Evolutionary conservation across 2,113 vertebrate species (phyloP), one percentile per base, ranked within the genome.

Genomic region (Marmota flaviventris): DNA sequence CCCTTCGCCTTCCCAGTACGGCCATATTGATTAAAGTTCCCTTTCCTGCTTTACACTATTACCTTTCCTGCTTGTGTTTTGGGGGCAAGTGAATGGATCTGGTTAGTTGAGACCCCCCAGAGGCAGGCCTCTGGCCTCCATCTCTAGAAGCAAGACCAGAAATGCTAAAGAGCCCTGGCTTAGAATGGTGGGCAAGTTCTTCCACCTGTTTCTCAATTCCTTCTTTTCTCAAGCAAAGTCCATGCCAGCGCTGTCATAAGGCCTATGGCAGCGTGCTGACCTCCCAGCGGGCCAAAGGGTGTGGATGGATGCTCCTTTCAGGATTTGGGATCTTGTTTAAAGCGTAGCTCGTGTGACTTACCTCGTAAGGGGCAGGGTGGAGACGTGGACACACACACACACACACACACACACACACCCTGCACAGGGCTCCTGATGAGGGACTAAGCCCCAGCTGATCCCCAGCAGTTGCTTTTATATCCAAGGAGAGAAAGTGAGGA

Each of bases 261-360:
- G 42, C 25, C 14, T 8, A 3, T 1, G n/a, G 8, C 78, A 61
- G 70, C 56, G 37, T 18, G 24, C 1, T 2, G 16, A 20, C 1
- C 2, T 9, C 25, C 9, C 14, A 7, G 45, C 10, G 3, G 7
- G 39, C 17, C 18, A 0, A 17, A 22, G 34, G 3, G 2, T 1
- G 37, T 16, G 2, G 4, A 5, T 4, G 51, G 16, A 18, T 48
- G 56, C 1, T n/a, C 37, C 37, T 73, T 37, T 69, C 0, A 3
- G 18, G n/a, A 14, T 2, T 5, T 14, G 9, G 45, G 48, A 69
- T 70, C 25, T 76, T 39, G 34, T 18, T 73, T 48, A 69, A 70
- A 79, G 81, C 13, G 73, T 6, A 58, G 42, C 18, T 13, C 0
- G 0, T 4, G 34, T 70, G 48, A 37, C 37, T 79, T 45, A 24